Evolutionary conservation across 1,140 invertebrate genomes (phyloP), one percentile per base, ranked within the genome.

Genomic region (Pseudomyrmex cubaensis): DNA sequence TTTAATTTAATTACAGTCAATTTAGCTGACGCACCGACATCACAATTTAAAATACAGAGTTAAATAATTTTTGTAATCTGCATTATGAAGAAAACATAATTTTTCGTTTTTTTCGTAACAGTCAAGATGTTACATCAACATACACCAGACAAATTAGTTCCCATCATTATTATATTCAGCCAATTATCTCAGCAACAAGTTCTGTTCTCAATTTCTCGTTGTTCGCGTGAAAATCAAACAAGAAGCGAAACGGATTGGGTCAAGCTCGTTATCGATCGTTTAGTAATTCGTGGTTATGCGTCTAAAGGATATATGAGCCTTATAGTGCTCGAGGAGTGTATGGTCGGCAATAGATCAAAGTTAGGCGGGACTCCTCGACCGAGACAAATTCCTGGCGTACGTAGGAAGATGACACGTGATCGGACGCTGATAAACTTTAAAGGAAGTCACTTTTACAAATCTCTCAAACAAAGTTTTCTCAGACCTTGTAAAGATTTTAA

Each of bases 161-260:
- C 17, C 46, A 77, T 77, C 35, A 25, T 46, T 9, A 48, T 57
- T 78, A n/a, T 17, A 35, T 78, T 20, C 7, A 7, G 5, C 7
- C 3, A 78, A 59, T 35, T 78, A 78, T 69, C 20, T 67, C 20
- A 78, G 64, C 44, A 59, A 70, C 44, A 57, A 78, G 64, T 57
- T 69, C 5, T 7, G 35, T 35, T 35, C 35, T 35, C 35, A 35
- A 17, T 67, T 13, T 67, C 50, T 56, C 17, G 7, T 2, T 8
- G 7, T 20, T 13, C 20, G 25, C 20, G 35, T 15, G 63, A 69
- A 44, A 17, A 69, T 78, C 35, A 48, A 69, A 20, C 10, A 10
- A 69, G n/a, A 15, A 56, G 48, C 22, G 12, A 22, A 50, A 12
- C 54, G n/a, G 17, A 8, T 44, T 46, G 8, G 4, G 9, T 9